Base-by-base conservation (phyloP, 2,888 invertebrate genomes). In the Deilephila elpenor region DNA sequence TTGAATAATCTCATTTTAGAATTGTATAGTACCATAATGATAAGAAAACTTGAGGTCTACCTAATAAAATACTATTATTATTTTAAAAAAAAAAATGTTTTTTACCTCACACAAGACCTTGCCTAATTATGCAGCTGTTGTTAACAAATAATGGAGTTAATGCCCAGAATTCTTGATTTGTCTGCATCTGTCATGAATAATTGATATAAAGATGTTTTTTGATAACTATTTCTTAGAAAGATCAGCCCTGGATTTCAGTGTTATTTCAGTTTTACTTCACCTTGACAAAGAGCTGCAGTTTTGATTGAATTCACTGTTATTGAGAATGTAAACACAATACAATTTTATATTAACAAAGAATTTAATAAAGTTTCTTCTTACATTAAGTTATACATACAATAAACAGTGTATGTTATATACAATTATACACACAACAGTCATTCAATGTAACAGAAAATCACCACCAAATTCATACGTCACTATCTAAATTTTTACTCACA, bases 331-430 rank as follows among this genome's bases (percentile, higher is more conserved):
- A 82, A 76, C 79, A 83, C 84, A 83, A 83, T 74, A 79, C 74
- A 74, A 56, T 72, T 79, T 71, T 87, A 86, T 89, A 89, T 88
- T 90, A 93, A 93, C 93, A 93, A 93, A 92, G 91, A 92, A 91
- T 93, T 93, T 93, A 92, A 92, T 92, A 90, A 92, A 91, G 86
- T 91, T 88, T 84, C 82, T 83, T 86, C 89, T 91, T 92, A 90
- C 82, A 86, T 83, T 83, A 84, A 89, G 84, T 86, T 89, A 86
- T 89, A 88, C 83, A 88, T 88, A 87, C 79, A 86, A 84, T 83
- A 86, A 87, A 78, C 78, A 78, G 78, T 84, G 81, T 87, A 86
- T 86, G 83, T 84, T 90, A 87, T 89, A 86, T 88, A 89, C 85
- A 90, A 79, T 79, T 79, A 81, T 85, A 82, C 83, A 83, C 83